Base-by-base conservation (phyloP, 1,140 invertebrate species). In the Drosophila tani region DNA sequence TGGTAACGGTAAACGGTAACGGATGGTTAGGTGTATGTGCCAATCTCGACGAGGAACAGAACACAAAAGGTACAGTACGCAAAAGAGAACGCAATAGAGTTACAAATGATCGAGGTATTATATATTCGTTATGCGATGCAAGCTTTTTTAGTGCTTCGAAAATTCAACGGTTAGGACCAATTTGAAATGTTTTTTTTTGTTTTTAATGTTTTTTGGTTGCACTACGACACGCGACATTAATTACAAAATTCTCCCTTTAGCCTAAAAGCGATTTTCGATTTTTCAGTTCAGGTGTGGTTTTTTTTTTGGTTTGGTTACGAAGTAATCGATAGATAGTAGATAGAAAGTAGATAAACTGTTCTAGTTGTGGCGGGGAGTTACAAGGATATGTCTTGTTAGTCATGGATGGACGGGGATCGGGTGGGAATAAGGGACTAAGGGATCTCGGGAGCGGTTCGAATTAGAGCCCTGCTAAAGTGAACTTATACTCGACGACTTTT, bases 211-310 rank as follows among this genome's bases (percentile, higher is more conserved):
- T 75, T 75, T 86, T 73, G 51, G 51, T 77, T 76, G 74, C 66
- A 69, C 59, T 55, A 58, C 50, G 64, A 64, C 40, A 78, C 82
- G 75, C 79, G 79, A 86, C 45, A 73, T 90, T 82, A 90, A 90
- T 90, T 90, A 90, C 85, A 90, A 90, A 90, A 90, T 90, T 90
- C 85, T 85, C 85, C 85, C 85, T 90, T 90, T 90, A 90, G 78
- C 85, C 85, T 90, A 90, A 90, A 90, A 90, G 85, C 85, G 85
- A 90, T 90, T 90, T 81, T 87, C 56, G 78, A 79, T 81, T 56
- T 60, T 75, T 77, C 75, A 68, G 64, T 76, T 73, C 68, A 69
- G 80, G 80, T 87, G 83, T 83, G 73, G 46, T 81, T 82, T 75
- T 51, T 24, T 49, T 49, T 49, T 51, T 65, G 58, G 8, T 45